These are phyloP conservation scores for Orchesellides sinensis DNA, from an alignment of 2,888 invertebrate species.

Conservation along the genomic window DNA sequence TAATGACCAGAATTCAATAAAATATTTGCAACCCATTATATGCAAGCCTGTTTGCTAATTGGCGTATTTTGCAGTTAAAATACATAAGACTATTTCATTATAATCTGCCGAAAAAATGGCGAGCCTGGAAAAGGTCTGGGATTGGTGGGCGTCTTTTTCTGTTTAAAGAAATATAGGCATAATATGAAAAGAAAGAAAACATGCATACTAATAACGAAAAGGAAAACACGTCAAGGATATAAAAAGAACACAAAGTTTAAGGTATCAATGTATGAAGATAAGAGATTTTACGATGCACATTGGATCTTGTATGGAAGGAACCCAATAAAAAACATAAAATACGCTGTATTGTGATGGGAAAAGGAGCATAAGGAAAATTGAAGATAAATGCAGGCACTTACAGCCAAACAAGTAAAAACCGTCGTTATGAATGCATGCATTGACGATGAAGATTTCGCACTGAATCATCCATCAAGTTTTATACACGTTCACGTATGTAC, in stretches of 20 bases:
- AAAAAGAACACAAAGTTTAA: background rate
- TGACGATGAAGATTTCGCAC: background rate
- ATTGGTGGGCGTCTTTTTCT: background rate
- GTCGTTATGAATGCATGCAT: too few species aligned
- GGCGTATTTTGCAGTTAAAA: background rate
- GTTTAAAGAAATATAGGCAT: background rate
- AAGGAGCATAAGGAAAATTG: too few species aligned
- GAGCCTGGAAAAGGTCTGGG: conserved; percentile 21
- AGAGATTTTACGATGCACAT: background rate
- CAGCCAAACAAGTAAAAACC: too few species aligned
- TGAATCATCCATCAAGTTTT: background rate
- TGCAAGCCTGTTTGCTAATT: too few species aligned
- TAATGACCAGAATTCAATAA: too few species aligned
- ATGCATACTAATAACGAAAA: background rate
- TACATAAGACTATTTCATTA: conserved; percentile 2
- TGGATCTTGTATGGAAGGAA: background rate
- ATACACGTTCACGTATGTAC: too few species aligned
- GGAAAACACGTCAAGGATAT: background rate
- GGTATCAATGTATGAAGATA: background rate
- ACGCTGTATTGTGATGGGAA: too few species aligned
- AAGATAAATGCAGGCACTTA: too few species aligned
- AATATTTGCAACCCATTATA: too few species aligned
- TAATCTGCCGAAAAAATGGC: conserved; percentile 15
- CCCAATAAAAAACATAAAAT: too few species aligned
- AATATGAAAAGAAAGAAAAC: background rate